Evolutionary conservation across 2,888 invertebrate genomes (phyloP), one percentile per base, ranked within the genome.

Genomic region (Toxonevra muliebris): DNA sequence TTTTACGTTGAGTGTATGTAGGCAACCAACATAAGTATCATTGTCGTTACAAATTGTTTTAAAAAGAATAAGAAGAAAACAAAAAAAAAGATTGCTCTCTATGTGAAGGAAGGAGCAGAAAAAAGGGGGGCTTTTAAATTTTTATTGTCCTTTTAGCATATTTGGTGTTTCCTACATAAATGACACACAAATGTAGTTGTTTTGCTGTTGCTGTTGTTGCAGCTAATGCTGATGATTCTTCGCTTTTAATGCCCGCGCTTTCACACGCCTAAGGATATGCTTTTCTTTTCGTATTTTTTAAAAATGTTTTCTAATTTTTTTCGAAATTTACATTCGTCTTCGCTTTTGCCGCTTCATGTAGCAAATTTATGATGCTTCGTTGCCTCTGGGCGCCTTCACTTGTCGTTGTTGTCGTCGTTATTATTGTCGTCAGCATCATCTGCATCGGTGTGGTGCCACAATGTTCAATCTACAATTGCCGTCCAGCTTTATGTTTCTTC

Each of bases 401-500:
- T 4, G 30, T 30, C 30, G 30, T 30, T 30, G 30, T 30, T 30
- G 30, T 4, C 30, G 30, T 30, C 30, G 30, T 30, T 7, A 30
- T 30, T 7, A 7, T 30, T 4, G 30, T 30, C 30, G 7, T 30
- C 30, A 30, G 30, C 30, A 4, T 2, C 30, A n/a, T 30, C 7
- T 30, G 30, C 30, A 30, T n/a, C n/a, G n/a, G 7, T 30, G 30
- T 7, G 30, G 3, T 30, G 30, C 7, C 30, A 30, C 30, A 4
- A 30, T 48, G 58, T 59, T 53, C 53, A 50, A 15, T 54, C 12
- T 54, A 54, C 54, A 3, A 3, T 12, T 20, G 54, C 20, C 43
- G 53, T 57, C 55, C 57, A 12, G 48, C 43, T 55, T 59, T 43
- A 53, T 63, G 54, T 59, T 61, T 30, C 40, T 41, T 52, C 61